Conservation (phyloP, 1,140 invertebrate genomes). For the Sarcophaga peregrina region DNA sequence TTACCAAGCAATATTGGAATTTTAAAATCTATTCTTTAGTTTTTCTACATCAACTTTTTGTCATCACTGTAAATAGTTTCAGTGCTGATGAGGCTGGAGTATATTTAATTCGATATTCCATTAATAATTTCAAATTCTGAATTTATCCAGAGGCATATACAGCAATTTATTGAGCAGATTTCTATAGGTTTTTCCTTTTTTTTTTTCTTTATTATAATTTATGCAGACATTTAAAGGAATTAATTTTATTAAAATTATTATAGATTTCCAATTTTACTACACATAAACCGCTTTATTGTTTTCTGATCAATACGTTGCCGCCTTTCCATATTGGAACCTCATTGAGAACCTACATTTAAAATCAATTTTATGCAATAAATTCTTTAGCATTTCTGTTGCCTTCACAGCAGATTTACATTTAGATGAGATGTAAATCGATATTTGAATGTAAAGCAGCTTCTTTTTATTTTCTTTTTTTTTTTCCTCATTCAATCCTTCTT, state of each 20-base stretch:
- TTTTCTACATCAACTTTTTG: background rate
- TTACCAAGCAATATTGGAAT: too few species aligned
- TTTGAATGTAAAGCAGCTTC: background rate
- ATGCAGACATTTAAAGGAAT: background rate
- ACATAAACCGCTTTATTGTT: background rate
- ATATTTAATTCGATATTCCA: background rate
- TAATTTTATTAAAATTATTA: too few species aligned
- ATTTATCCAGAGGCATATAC: background rate
- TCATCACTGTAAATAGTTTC: background rate
- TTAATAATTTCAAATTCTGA: constrained; percentile 5
- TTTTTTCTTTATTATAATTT: background rate
- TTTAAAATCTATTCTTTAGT: background rate
- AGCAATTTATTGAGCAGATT: background rate
- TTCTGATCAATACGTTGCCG: too few species aligned
- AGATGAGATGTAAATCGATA: background rate
- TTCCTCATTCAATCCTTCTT: too few species aligned
- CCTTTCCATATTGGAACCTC: too few species aligned
- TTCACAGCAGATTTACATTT: background rate
- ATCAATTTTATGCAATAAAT: background rate
- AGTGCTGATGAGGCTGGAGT: background rate
- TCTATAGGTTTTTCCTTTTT: background rate
- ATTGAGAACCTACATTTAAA: too few species aligned
- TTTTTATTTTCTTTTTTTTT: background rate
- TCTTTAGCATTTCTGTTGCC: background rate
- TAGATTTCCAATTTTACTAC: too few species aligned